Evolutionary conservation across 2,113 vertebrate species (phyloP), one percentile per base, ranked within the genome.

Genomic region (Bubo bubo): DNA sequence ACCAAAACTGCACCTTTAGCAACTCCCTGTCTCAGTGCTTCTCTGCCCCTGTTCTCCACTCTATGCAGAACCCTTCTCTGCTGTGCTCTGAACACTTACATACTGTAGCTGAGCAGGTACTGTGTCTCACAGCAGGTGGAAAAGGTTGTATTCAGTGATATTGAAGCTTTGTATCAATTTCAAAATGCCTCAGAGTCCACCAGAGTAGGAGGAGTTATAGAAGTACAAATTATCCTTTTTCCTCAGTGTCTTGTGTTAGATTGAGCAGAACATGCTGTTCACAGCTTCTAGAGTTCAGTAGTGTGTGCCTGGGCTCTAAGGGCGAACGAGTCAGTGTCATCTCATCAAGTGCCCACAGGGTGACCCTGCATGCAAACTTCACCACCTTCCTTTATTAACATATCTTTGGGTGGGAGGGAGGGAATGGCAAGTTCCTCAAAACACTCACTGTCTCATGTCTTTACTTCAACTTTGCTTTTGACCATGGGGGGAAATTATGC

Each of bases 321-420:
- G 60, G 14, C 19, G 76, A 3, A 68, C 26, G 37, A 45, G 39
- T 27, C 13, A 47, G 34, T 28, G 32, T 68, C 43, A 63, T 28
- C 35, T 67, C 21, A 37, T 24, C 2, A 4, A 12, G 14, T 28
- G 10, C 50, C 68, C 0, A 0, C 19, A 66, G 85, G 35, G 32
- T 67, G 59, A 76, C 39, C 22, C 22, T 75, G 19, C 8, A 26
- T 43, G 86, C 62, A 45, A 58, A 58, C 49, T 37, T 90, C 5
- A 22, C 16, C 35, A 13, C 23, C 73, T 75, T 50, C 24, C 20
- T 71, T 39, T n/a, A 22, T 0, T 0, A 55, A 39, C 1, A 2
- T 27, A 47, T 34, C 71, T 87, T 55, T 71, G 56, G 12, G 41
- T 8, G 2, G 41, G 73, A 70, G 16, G 8, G 20, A 58, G 4